A percentile compares a stretch with the other conserved stretches of the same genome.
These are phyloP conservation scores for Galago senegalensis DNA, from an alignment of 2,797 vertebrate genomes.

Conservation along the genomic window DNA sequence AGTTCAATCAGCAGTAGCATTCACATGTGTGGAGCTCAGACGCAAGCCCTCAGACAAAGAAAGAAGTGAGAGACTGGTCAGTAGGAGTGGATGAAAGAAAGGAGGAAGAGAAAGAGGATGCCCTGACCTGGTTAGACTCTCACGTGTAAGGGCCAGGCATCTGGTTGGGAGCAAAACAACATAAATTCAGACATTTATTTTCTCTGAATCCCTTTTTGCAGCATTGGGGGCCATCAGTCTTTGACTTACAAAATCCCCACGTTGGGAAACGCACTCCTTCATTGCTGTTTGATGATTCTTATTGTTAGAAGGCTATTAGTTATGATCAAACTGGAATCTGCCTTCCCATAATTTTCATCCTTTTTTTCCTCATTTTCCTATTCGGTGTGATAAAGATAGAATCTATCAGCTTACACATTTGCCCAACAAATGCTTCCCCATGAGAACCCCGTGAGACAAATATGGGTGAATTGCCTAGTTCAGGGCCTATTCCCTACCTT, in stretches of 20 bases:
- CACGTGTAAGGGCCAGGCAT: background rate
- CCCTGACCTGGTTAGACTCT: background rate
- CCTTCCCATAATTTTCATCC: background rate
- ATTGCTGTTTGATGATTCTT: background rate
- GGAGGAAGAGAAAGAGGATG: background rate
- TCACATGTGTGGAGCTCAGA: slow-evolving; percentile 6
- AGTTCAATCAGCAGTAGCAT: slow-evolving; percentile 22
- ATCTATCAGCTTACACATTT: background rate
- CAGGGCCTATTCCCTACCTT: background rate
- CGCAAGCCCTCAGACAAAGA: slow-evolving; percentile 4
- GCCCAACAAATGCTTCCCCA: slow-evolving; percentile 13
- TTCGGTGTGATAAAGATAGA: background rate
- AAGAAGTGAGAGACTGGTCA: background rate
- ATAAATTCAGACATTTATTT: background rate
- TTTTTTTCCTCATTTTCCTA: background rate
- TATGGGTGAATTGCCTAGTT: background rate
- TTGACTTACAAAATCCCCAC: background rate
- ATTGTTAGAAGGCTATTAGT: slow-evolving; percentile 21
- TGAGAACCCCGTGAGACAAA: slow-evolving; percentile 8
- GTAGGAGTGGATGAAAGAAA: slow-evolving; percentile 1
- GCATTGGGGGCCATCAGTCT: background rate
- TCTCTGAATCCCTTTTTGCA: background rate
- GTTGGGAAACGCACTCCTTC: background rate
- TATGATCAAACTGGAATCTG: background rate
- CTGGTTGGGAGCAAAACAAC: background rate